Evolutionary conservation across 2,113 vertebrate genomes (phyloP).

Genomic region (Bufo gargarizans): DNA sequence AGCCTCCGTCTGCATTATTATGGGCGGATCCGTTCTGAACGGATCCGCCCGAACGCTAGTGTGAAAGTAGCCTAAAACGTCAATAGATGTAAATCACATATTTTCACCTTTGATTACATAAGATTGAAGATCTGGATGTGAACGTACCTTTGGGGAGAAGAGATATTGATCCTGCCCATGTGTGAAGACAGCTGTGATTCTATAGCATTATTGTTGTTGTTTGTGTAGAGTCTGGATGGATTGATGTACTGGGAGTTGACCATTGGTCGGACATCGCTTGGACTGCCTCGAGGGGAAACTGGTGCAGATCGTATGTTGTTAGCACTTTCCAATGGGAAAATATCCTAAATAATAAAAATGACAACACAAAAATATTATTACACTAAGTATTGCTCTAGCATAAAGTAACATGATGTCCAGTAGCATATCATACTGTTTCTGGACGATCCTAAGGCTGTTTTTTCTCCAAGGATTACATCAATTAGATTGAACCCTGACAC

Average conservation of each 20-base stretch:
- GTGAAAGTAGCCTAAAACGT: too few relatives aligned
- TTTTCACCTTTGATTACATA: too few relatives aligned
- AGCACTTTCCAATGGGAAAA: conserved; percentile 75
- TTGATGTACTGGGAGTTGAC: conserved; percentile 79
- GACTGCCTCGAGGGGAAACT: conserved; percentile 66
- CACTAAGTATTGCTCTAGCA: background rate
- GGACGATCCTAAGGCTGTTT: background rate
- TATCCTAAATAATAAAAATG: conserved; percentile 75
- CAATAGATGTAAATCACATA: too few relatives aligned
- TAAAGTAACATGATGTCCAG: background rate
- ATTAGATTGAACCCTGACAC: too few relatives aligned
- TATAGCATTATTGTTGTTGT: conserved; percentile 66
- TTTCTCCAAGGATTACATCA: background rate
- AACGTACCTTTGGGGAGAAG: conserved; percentile 80
- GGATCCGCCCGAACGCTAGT: too few relatives aligned
- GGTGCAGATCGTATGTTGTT: conserved; percentile 71
- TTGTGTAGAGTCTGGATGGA: conserved; percentile 72
- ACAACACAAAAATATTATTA: background rate
- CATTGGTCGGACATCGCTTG: conserved; percentile 74
- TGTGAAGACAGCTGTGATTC: conserved; percentile 79
- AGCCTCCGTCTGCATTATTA: too few relatives aligned
- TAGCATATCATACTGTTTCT: background rate
- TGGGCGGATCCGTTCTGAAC: too few relatives aligned
- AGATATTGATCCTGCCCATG: conserved; percentile 82
- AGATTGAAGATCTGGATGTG: background rate